phyloP scores from a whole-genome alignment of 2,113 vertebrate species.

The Nanger granti region DNA sequence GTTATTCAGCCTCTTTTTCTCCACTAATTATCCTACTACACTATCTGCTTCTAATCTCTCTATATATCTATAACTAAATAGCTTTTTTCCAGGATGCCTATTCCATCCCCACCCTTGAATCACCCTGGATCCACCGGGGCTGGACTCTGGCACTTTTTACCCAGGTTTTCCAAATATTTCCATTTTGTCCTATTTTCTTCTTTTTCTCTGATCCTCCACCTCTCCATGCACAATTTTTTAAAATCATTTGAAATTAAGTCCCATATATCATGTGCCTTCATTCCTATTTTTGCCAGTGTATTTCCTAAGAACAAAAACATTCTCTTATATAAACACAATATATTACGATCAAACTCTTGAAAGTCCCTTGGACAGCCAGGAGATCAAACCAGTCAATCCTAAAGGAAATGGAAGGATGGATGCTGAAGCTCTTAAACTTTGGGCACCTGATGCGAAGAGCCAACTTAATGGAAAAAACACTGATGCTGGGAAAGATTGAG shows the following conservation, averaged over 20 bases:
- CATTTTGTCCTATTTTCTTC: neutral
- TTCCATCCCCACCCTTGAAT: no score
- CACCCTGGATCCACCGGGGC: no score
- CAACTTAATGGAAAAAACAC: neutral
- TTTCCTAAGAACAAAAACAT: constrained; percentile 10
- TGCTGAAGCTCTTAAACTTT: neutral
- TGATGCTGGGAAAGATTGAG: neutral
- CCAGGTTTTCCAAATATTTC: neutral
- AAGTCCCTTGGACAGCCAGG: neutral
- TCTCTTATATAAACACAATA: neutral
- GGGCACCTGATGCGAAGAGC: neutral
- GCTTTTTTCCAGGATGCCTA: no score
- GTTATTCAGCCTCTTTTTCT: no score
- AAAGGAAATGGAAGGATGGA: neutral
- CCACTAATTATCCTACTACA: no score
- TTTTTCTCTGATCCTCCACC: neutral
- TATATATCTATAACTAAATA: no score
- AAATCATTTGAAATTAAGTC: neutral
- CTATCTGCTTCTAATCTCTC: no score
- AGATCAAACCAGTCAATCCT: neutral
- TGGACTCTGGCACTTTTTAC: neutral
- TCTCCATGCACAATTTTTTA: neutral
- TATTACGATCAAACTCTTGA: neutral
- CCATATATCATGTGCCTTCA: neutral
- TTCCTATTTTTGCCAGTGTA: neutral